Percentiles rank a stretch among this genome's conserved stretches.
These are phyloP conservation scores for Mongoloraphidia duomilia DNA, from an alignment of 2,888 invertebrate genomes.

Conservation along the genomic window DNA sequence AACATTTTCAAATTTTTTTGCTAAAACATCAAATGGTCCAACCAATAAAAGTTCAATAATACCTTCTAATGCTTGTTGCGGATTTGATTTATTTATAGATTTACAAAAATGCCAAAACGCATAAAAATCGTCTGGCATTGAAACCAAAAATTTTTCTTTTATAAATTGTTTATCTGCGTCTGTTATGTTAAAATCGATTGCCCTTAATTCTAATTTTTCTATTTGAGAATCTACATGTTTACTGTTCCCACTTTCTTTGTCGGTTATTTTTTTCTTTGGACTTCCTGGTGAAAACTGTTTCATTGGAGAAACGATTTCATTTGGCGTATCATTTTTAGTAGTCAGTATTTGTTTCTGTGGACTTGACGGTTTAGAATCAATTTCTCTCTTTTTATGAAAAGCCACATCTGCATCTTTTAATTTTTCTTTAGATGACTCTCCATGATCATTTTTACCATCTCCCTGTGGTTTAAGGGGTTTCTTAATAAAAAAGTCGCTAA, in stretches of 20 bases:
- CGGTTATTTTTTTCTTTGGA: background rate
- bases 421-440: background rate
- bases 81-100: constrained; percentile 35
- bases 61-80: constrained; percentile 46
- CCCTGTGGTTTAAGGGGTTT: background rate
- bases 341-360: background rate
- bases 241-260: background rate
- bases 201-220: background rate
- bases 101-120: constrained; percentile 67
- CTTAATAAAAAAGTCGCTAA: background rate
- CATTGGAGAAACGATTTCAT: background rate
- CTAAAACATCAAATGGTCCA: constrained; percentile 77
- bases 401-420: background rate
- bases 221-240: background rate
- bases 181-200: constrained; percentile 9
- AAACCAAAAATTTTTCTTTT: constrained; percentile 59
- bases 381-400: background rate
- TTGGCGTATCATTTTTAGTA: background rate
- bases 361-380: background rate
- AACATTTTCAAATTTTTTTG: constrained; percentile 39
- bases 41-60: constrained; percentile 54
- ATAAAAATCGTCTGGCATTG: constrained; percentile 86
- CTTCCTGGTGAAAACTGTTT: background rate
- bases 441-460: too few species aligned
- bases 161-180: constrained; percentile 40